Percentiles rank a stretch among this genome's conserved stretches.
Conservation (phyloP, 53 echinoderm and acorn worm genomes). For the Echinometra lucunter region DNA sequence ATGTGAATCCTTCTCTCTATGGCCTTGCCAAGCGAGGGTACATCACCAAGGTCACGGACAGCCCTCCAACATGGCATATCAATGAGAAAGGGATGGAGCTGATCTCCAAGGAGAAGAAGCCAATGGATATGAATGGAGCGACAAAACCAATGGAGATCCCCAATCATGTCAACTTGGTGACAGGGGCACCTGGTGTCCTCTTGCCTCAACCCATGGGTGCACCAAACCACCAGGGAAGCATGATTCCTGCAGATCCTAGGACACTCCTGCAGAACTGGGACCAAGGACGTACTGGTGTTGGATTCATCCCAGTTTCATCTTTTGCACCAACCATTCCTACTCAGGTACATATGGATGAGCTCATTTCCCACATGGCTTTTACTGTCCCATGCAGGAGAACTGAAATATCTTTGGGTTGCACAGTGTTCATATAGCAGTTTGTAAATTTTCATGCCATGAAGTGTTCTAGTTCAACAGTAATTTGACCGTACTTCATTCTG, state of each 20-base stretch:
- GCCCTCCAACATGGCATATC: constrained; percentile 68
- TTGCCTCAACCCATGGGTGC: not conserved
- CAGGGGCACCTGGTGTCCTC: constrained; percentile 17
- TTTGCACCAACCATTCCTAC: constrained; percentile 54
- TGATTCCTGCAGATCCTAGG: constrained; percentile 54
- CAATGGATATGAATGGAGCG: not conserved
- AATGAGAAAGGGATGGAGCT: constrained; percentile 58
- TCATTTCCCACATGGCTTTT: no score
- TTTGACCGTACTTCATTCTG: no score
- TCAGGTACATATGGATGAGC: not conserved
- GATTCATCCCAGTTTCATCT: not conserved
- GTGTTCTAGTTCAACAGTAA: no score
- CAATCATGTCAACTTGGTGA: constrained; percentile 22
- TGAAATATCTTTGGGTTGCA: no score
- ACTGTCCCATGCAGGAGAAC: no score
- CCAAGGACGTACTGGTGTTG: not conserved
- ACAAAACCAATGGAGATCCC: constrained; percentile 44
- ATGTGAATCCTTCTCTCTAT: constrained; percentile 83
- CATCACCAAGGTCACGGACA: constrained; percentile 62
- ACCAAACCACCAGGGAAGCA: constrained; percentile 15
- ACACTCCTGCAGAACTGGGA: not conserved
- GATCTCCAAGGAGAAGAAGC: constrained; percentile 32
- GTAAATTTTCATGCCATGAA: no score
- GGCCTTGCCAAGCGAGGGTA: constrained; percentile 71
- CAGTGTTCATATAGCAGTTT: no score